Conservation (phyloP, 2,888 invertebrate genomes). For the Athrips mouffetella region DNA sequence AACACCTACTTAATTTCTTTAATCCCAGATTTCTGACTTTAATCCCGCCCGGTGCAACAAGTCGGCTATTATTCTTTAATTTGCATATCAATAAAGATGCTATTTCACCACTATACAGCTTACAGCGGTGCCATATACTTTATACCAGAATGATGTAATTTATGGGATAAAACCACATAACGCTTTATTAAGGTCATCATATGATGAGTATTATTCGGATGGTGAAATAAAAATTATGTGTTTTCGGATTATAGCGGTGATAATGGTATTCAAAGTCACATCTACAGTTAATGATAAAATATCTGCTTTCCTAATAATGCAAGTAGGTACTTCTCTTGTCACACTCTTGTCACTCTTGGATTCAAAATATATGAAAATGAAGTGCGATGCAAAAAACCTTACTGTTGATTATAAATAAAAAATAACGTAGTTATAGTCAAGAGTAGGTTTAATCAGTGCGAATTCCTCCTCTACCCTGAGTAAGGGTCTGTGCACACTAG, state of each 20-base stretch:
- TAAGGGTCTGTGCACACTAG: too few relatives aligned
- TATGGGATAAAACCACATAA: conserved; percentile 13
- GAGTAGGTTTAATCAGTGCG: too few relatives aligned
- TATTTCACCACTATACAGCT: conserved; percentile 12
- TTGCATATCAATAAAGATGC: conserved; percentile 17
- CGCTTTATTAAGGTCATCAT: conserved; percentile 13
- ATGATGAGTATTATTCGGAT: background rate
- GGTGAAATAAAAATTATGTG: conserved; percentile 4
- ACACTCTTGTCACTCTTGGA: too few relatives aligned
- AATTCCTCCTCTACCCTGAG: too few relatives aligned
- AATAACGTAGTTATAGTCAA: too few relatives aligned
- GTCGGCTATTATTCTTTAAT: conserved; percentile 3
- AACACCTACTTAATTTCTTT: background rate
- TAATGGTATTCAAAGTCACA: background rate
- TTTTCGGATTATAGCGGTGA: background rate
- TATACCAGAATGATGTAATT: conserved; percentile 15
- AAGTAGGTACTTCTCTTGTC: too few relatives aligned
- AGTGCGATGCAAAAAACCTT: too few relatives aligned
- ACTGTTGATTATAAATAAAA: too few relatives aligned
- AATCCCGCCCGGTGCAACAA: conserved; percentile 1
- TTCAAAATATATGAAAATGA: too few relatives aligned
- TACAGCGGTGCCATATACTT: conserved; percentile 4
- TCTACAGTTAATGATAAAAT: too few relatives aligned
- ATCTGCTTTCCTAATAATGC: too few relatives aligned
- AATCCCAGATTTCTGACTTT: background rate